Evolutionary conservation across 2,113 vertebrate genomes (phyloP), one percentile per base, ranked within the genome.

Genomic region (Romanogobio albipinnatus): DNA sequence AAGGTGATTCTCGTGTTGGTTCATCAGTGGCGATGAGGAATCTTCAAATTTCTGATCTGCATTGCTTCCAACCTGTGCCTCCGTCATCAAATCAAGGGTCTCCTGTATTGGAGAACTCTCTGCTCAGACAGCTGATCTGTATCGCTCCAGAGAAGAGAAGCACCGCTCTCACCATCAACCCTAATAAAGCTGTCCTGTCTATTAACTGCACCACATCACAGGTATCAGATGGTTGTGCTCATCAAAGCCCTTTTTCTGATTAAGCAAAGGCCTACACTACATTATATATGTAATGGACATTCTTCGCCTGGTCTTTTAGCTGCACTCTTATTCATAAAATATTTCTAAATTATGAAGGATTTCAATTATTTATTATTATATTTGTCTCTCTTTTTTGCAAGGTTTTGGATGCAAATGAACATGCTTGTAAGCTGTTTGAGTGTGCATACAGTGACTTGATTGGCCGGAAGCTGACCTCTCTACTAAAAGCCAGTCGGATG

Each of bases 361-460:
- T 43, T 36, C 1, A 33, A 71, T 71, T 1, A 22, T 9, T 19
- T 4, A 36, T 68, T 61, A 3, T 5, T 14, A 5, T 56, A 14
- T 61, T 9, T 82, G 17, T 17, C 15, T 22, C 2, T 8, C 2
- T 66, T 19, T n/a, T 29, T 24, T 45, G 58, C n/a, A 88, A 99
- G 98, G 95, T 99, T 90, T 86, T 97, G 22, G 95, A 97, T 82
- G 96, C 94, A 82, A 99, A 97, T 64, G 94, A 97, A 78, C 92
- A 92, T 89, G 97, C 97, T 4, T 96, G 95, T 91, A 95, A 91
- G 70, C 90, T 98, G 68, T 94, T 99, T 91, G 95, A 96, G 33
- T 96, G 93, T 77, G 94, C 92, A 14, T 88, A 92, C 66, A 84
- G 91, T 15, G 95, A 96, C 9, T 87, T 99, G 83, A 94, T 96